Base-by-base conservation (phyloP, 2,113 vertebrate species). In the Passer domesticus region DNA sequence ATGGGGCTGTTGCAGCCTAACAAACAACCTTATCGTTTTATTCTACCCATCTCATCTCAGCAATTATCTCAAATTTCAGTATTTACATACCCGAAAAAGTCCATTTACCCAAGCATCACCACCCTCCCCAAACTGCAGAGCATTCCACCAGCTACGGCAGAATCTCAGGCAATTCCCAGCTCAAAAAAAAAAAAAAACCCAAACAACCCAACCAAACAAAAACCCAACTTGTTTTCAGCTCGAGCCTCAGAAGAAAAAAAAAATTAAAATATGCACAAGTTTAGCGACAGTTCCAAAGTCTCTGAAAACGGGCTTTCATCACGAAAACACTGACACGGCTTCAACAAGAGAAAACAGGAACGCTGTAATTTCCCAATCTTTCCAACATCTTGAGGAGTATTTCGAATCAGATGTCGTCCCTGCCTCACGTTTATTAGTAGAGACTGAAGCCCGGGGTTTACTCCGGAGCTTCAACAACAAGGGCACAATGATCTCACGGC, bases 401-500 rank as follows among this genome's bases (percentile, higher is more conserved):
- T 95, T 94, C 89, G 89, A 78, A 64, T 46, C 79, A 78, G 84
- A 87, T 84, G 93, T 82, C 93, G 89, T 30, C 87, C 66, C 66
- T 64, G 79, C 67, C 84, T 84, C 89, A 27, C 63, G 43, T 83
- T 97, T 96, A 68, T 94, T 64, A 83, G 47, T 49, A 4, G 72
- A 83, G 93, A 93, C 83, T 41, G 85, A 83, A 94, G 89, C 74
- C 33, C 44, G 62, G 50, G 47, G n/a, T 85, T 94, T 92, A 76
- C 91, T 92, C 78, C 31, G 11, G 56, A 96, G 92, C 74, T 93
- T 37, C 90, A 14, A 28, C 49, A 87, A 87, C 62, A 69, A 87
- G 96, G 96, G 92, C 89, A 91, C 85, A 56, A 90, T 46, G 88
- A 94, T 84, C 94, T 91, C 95, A 87, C 87, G 88, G 43, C 59